Base-by-base conservation (phyloP, 2,888 invertebrate species). In the Osmoderma eremita region DNA sequence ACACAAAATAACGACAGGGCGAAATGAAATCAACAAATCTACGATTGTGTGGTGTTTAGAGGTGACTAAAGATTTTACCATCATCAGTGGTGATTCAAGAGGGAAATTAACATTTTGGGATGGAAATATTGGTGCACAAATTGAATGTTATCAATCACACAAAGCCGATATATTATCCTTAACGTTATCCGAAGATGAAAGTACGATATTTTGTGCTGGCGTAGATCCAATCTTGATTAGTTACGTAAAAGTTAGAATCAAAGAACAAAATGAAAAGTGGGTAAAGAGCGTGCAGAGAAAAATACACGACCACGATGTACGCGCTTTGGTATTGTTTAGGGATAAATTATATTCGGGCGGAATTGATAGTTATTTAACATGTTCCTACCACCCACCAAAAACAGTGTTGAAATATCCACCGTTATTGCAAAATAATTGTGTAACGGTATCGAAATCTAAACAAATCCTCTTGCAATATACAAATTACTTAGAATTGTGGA, bases 21-120 rank as follows among this genome's bases (percentile, higher is more conserved):
- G 91, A 51, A 80, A 86, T 12, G 88, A 88, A 10, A 82, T 83
- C 1, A 86, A 86, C 53, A 86, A 86, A 73, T 88, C 91, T 67
- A 93, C 93, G 0, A 91, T 94, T 72, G 91, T 97, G 0, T 97
- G 97, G 95, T 90, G 92, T 71, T 81, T 97, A n/a, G 88, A 88
- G 36, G 88, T 96, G 1, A 86, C 93, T 0, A 86, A 88, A 50
- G 92, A 97, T 78, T 90, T 94, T 75, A 90, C 91, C 5, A 88
- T 97, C 45, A 88, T 95, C 12, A 91, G 93, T 68, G 97, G 97
- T 0, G 97, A 97, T 79, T 93, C 93, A 0, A 84, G 91, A 30
- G 97, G 97, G 0, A 88, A 89, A 75, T 85, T 95, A 1, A 91
- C 91, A 15, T 91, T 97, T 77, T 97, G 96, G 96, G 94, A 96